Base-by-base conservation (phyloP, 1,140 invertebrate genomes). In the Nasonia giraulti region DNA sequence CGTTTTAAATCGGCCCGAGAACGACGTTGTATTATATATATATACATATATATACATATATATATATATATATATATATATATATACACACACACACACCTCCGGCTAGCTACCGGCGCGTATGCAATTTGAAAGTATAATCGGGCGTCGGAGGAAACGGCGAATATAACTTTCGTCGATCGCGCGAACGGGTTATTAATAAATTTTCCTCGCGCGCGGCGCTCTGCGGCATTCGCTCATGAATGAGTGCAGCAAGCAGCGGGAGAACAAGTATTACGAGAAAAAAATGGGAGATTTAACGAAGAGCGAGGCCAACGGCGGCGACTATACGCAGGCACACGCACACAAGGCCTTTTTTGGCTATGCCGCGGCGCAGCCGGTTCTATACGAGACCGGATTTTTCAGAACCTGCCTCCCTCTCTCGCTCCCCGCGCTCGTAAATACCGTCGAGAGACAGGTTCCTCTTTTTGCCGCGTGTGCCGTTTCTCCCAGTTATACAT, bases 321-420 rank as follows among this genome's bases (percentile, higher is more conserved):
- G 1, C 69, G 0, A 47, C 11, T 20, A 37, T 37, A 37, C 5
- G 1, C 69, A 27, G 27, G 79, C 31, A 73, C 10, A n/a, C 4
- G 33, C 33, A 12, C 71, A 14, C 71, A 75, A 75, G 17, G 33
- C 80, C 80, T 75, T 82, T 75, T 82, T 82, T 75, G 71, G 80
- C 47, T 80, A 12, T 33, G 4, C 14, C 10, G 11, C 80, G 5
- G 14, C n/a, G 68, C 37, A 7, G 50, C 47, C 14, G 71, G 55
- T 62, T 62, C 17, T 62, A 62, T 62, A 62, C 27, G 27, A 62
- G 80, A 82, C 73, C 79, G 68, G 47, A 75, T 82, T 81, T 81
- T 82, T 82, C 71, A 74, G 71, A 75, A 82, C 47, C 23, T 47
- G 80, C 37, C 62, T n/a, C 2, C n/a, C 69, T 75, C 50, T 12